Evolutionary conservation across 2,113 vertebrate species (phyloP), one percentile per base, ranked within the genome.

Genomic region (Chroicocephalus ridibundus): DNA sequence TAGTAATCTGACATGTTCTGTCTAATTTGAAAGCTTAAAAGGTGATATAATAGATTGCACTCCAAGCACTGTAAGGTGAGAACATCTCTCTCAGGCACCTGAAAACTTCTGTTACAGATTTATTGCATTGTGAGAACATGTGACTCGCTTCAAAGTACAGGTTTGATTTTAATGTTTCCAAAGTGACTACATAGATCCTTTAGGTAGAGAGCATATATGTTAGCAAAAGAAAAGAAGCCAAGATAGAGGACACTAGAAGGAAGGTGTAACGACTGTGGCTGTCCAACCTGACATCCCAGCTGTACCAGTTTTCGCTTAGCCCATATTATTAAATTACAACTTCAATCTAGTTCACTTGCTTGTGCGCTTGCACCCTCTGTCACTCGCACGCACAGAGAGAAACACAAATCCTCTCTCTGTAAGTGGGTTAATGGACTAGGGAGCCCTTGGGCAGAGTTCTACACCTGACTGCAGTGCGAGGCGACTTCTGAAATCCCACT

Each of bases 321-420:
- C 38, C 1, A 1, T 44, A 7, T 29, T 36, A 24, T 38, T 70
- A 70, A 93, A 81, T n/a, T 51, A 46, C 22, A 21, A 16, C 22
- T 75, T 83, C 46, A 4, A 12, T 42, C 32, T 70, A 31, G 40
- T 36, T 80, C 31, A 15, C 24, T 72, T 89, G 15, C 17, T 68
- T 57, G 16, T 57, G 21, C 0, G 4, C 8, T 49, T 1, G 0
- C 3, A 3, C 44, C 55, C 9, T 76, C 40, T 58, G 38, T 68
- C 38, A 25, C n/a, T 61, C 3, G 3, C 6, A 5, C 0, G 1
- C 6, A 17, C 11, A 29, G 17, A 47, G 15, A 49, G 27, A 62
- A 81, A 15, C 26, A 31, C 27, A 55, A 44, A 34, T 13, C 12
- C 11, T 27, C 15, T 36, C 27, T 69, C 34, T 86, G 57, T 40